These are phyloP conservation scores for Gastrophryne carolinensis DNA, from an alignment of 2,797 vertebrate genomes.

Conservation along the genomic window DNA sequence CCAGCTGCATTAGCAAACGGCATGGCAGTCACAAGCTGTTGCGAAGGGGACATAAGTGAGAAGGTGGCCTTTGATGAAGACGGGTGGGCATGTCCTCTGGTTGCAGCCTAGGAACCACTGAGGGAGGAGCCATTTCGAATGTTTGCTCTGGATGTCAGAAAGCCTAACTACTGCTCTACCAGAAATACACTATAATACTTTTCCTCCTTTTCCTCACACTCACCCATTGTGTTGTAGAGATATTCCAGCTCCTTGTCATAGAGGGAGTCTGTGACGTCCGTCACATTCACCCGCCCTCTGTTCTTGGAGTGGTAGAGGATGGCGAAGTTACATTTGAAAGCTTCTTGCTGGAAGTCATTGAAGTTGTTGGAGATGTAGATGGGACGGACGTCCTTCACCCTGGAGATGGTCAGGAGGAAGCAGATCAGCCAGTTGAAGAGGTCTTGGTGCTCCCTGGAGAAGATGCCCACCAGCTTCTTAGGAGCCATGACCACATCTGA, in stretches of 20 bases:
- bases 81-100: no score
- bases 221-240: neutral
- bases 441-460: neutral
- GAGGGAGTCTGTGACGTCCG: conserved; percentile 19
- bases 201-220: no score
- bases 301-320: conserved; percentile 27
- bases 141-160: no score
- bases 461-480: neutral
- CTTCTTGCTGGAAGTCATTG: neutral
- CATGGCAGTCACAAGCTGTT: no score
- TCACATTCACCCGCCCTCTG: conserved; percentile 14
- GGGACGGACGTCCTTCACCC: neutral
- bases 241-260: conserved; percentile 4
- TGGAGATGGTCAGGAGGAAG: neutral
- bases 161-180: no score
- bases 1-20: no score
- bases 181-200: no score
- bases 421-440: neutral
- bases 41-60: no score
- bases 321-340: neutral
- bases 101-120: no score
- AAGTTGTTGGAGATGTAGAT: neutral
- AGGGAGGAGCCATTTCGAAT: no score
- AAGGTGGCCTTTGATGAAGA: no score
- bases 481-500: no score